Conservation (phyloP, 2,113 vertebrate genomes). For the Myotis brandtii region DNA sequence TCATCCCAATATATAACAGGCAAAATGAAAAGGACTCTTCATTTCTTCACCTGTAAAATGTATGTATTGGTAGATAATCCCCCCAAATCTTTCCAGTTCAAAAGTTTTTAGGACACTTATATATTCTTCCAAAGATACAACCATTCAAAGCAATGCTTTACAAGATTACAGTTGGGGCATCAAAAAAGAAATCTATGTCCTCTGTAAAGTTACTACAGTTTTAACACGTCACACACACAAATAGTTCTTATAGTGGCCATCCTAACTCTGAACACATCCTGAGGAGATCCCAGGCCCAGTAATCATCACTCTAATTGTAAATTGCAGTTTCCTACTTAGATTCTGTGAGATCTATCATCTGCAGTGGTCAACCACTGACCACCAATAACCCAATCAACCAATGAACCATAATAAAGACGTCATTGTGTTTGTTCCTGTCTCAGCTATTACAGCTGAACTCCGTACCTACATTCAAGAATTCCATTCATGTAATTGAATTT, state of each 20-base stretch:
- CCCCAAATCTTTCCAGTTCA: not conserved
- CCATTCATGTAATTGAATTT: not conserved
- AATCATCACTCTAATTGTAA: not conserved
- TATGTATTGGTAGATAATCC: not conserved
- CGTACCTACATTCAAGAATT: not conserved
- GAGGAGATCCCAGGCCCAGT: not conserved
- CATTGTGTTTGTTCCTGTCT: not conserved
- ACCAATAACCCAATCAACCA: not conserved
- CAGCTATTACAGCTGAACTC: not conserved
- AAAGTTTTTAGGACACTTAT: not conserved
- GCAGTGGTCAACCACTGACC: not conserved
- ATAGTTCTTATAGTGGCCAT: not conserved
- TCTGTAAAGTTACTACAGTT: not conserved
- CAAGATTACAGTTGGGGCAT: not conserved
- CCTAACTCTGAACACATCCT: not conserved
- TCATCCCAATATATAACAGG: not conserved
- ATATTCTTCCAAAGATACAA: not conserved
- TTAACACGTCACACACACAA: conserved; percentile 18
- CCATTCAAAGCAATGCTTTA: not conserved
- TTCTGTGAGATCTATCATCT: not conserved
- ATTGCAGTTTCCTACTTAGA: not conserved
- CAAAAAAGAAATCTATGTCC: not conserved
- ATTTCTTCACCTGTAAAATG: not conserved
- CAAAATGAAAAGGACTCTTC: not conserved
- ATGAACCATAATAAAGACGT: not conserved